A percentile compares a stretch with the other conserved stretches of the same genome.
phyloP scores from a whole-genome alignment of 2,888 invertebrate species.

The Ctena decussata region DNA sequence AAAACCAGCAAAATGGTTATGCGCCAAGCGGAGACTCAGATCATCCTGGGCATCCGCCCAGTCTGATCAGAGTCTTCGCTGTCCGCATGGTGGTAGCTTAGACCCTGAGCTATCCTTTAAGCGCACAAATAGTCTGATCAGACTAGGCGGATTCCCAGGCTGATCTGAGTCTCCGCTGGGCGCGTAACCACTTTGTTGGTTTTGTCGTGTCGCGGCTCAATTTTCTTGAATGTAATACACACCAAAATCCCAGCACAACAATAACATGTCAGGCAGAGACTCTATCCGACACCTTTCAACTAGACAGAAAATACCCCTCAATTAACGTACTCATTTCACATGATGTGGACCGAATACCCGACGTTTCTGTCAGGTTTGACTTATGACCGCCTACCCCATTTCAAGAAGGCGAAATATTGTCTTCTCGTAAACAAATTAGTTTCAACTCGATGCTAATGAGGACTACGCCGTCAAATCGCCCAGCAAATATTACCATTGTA shows the following conservation, averaged over 20 bases:
- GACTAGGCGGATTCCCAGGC: too few relatives aligned
- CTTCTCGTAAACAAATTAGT: conserved; percentile 23
- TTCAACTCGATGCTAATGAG: conserved; percentile 13
- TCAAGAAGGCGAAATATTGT: background rate
- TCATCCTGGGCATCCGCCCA: too few relatives aligned
- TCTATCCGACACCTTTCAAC: conserved; percentile 6
- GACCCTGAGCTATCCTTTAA: too few relatives aligned
- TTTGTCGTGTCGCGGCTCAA: too few relatives aligned
- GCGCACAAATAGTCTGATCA: too few relatives aligned
- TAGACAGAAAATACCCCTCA: conserved; percentile 50
- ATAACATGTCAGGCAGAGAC: background rate
- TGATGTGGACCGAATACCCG: conserved; percentile 14
- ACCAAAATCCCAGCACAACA: background rate
- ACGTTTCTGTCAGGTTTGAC: conserved; percentile 4
- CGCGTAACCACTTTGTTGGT: too few relatives aligned
- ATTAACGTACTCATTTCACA: conserved; percentile 55
- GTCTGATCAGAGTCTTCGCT: too few relatives aligned
- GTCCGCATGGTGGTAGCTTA: too few relatives aligned
- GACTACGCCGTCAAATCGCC: background rate
- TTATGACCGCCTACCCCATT: conserved; percentile 10
- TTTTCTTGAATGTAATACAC: too few relatives aligned
- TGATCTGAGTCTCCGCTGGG: too few relatives aligned
- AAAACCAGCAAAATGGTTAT: too few relatives aligned
- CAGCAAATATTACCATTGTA: background rate
- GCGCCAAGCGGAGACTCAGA: too few relatives aligned